Base-by-base conservation (phyloP, 2,797 vertebrate species). In the Limosa lapponica region DNA sequence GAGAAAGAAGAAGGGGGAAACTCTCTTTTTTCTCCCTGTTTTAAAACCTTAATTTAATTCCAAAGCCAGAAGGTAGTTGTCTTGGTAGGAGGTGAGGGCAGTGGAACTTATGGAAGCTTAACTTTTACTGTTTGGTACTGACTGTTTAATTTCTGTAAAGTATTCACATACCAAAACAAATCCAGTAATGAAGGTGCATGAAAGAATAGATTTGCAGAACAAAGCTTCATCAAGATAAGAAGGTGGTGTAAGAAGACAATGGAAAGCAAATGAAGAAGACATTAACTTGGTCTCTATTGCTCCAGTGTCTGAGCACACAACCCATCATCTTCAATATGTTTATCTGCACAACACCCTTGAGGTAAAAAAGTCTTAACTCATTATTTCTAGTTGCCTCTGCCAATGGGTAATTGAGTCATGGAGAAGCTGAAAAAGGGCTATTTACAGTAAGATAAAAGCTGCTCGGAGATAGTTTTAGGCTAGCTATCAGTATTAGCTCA, bases 11-110 rank as follows among this genome's bases (percentile, higher is more conserved):
- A 92, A 49, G 3, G 16, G 16, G 48, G 14, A 49, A 1, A 4
- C 1, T 32, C 4, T 43, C 8, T 2, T 66, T 57, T 4, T 0
- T 0, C 2, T 3, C 3, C 1, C 3, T 2, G 36, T 61, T 19
- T 2, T 6, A 57, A 69, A 57, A 34, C 13, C 20, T 69, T 52
- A 49, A 32, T 49, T 88, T 72, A 52, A 54, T 58, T 83, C 11
- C 48, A 75, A 75, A 75, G 20, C 30, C 48, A 75, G 39, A 64
- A 28, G 24, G n/a, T 62, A 52, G 30, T 28, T 77, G 24, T 39
- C 8, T 51, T 70, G 8, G 32, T 73, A 64, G 43, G 17, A 79
- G 4, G 13, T 61, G n/a, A 7, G 27, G 48, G 13, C 36, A 86
- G 24, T 48, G 39, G 17, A 49, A 10, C 16, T 58, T 39, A 6